Percentiles rank a stretch among this genome's conserved stretches.
Conservation (phyloP, 2,888 invertebrate genomes). For the Drosophila lutescens region DNA sequence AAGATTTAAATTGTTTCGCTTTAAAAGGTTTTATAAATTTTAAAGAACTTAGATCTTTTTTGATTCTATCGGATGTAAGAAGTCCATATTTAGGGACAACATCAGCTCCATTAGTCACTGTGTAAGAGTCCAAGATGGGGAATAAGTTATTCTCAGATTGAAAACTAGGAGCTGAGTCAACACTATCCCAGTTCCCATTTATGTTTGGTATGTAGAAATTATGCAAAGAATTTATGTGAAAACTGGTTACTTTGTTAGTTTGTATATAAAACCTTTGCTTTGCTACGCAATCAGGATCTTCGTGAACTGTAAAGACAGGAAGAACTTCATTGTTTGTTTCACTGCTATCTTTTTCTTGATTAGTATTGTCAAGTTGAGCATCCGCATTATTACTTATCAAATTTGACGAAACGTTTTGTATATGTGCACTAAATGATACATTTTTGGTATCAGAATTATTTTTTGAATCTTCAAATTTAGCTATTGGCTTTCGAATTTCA, state of each 20-base stretch:
- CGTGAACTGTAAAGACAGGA: slow-evolving; percentile 61
- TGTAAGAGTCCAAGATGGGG: slow-evolving; percentile 35
- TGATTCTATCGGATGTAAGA: slow-evolving; percentile 77
- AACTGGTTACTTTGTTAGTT: slow-evolving; percentile 82
- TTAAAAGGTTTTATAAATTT: slow-evolving; percentile 59
- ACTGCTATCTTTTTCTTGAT: slow-evolving; percentile 12
- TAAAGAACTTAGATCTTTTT: slow-evolving; percentile 79
- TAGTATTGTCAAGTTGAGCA: neutral
- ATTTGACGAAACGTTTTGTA: slow-evolving; percentile 1
- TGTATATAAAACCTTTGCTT: slow-evolving; percentile 78
- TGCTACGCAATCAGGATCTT: slow-evolving; percentile 81
- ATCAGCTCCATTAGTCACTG: slow-evolving; percentile 64
- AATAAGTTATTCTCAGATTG: slow-evolving; percentile 25
- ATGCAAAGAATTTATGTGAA: slow-evolving; percentile 86
- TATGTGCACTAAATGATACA: neutral
- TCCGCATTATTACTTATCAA: neutral
- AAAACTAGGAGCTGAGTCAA: slow-evolving; percentile 57
- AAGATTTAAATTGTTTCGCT: slow-evolving; percentile 39
- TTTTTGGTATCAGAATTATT: slow-evolving; percentile 9
- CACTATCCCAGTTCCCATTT: slow-evolving; percentile 86
- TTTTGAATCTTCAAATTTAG: slow-evolving; percentile 9
- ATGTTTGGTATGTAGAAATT: slow-evolving; percentile 86
- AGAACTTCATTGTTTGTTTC: slow-evolving; percentile 16
- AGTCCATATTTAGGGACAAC: slow-evolving; percentile 83
- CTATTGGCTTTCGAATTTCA: slow-evolving; percentile 47